These are phyloP conservation scores for Archilochus colubris DNA, from an alignment of 2,113 vertebrate genomes.

Conservation along the genomic window DNA sequence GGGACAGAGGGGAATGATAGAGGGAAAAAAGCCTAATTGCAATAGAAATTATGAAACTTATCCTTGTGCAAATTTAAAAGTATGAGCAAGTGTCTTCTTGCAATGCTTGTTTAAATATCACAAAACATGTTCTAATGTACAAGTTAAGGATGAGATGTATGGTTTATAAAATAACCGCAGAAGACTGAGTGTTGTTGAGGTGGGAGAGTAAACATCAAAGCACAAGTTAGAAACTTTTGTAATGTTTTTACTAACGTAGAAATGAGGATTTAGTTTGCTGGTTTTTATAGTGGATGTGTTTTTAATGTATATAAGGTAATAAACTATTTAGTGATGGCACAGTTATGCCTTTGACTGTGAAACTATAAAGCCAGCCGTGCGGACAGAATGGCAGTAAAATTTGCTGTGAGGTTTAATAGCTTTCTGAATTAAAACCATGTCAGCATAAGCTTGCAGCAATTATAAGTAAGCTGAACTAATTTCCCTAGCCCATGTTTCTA, in stretches of 20 bases:
- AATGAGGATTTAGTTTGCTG: background rate
- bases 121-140: background rate
- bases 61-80: background rate
- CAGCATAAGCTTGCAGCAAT: background rate
- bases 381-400: background rate
- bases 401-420: background rate
- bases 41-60: background rate
- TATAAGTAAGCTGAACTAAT: background rate
- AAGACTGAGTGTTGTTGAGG: background rate
- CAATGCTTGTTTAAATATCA: background rate
- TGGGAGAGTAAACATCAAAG: background rate
- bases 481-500: background rate
- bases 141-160: background rate
- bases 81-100: background rate
- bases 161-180: background rate
- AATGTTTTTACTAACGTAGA: background rate
- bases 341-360: background rate
- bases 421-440: background rate
- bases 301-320: background rate
- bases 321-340: background rate
- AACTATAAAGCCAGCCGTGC: background rate
- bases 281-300: background rate
- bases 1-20: background rate
- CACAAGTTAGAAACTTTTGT: background rate
- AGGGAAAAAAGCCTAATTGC: background rate